Evolutionary conservation across 2,888 invertebrate species (phyloP), one percentile per base, ranked within the genome.

Genomic region (Eilema depressum): DNA sequence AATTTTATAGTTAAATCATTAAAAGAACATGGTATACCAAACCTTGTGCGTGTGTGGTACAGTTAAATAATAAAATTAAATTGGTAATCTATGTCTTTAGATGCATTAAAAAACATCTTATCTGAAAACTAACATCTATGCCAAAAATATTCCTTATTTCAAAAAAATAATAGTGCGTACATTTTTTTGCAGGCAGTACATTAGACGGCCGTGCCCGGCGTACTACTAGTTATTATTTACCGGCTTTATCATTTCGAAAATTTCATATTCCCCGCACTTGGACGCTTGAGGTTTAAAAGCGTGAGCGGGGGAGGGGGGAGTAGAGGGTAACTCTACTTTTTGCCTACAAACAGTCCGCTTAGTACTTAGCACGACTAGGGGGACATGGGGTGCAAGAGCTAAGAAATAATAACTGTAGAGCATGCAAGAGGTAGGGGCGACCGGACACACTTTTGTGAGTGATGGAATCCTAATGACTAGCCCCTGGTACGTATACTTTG

Each of bases 171-270:
- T 59, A 20, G 33, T 41, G 59, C 41, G 37, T 59, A 64, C 25
- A 33, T 64, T 86, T 83, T 87, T 88, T 71, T 91, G 91, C 90
- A 63, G 73, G 8, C 77, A 76, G 89, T 92, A 92, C 91, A 84
- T 87, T 85, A 91, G 91, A 89, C 92, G 93, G 91, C 89, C 91
- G 89, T 90, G 90, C 92, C 91, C 89, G 89, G 90, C 90, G 92
- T 93, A 93, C 92, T 92, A 92, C 91, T 93, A 94, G 95, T 95
- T 95, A 95, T 95, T 95, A 95, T 95, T 95, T 95, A 95, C 95
- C 93, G 92, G 94, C 94, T 95, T 95, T 95, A 95, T 95, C 95
- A 95, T 95, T 95, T 95, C 95, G 95, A 95, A 95, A 95, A 95
- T 95, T 95, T 94, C 95, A 95, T 95, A 95, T 95, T 94, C 95